These are phyloP conservation scores for Pandemis heparana DNA, from an alignment of 2,888 invertebrate species.

Conservation along the genomic window DNA sequence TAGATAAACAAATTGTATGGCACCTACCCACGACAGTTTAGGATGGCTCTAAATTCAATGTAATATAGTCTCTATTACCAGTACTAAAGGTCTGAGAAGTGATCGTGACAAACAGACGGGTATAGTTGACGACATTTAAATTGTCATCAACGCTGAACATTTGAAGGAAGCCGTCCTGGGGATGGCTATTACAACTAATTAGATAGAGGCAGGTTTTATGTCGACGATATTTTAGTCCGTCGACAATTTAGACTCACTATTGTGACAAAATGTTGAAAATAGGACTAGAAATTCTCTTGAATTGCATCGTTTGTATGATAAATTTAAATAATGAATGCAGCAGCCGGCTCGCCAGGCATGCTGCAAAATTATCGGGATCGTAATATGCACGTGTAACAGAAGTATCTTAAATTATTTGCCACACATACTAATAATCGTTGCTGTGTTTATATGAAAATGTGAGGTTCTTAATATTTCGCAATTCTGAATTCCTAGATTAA, in stretches of 20 bases:
- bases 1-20: slow-evolving; percentile 26
- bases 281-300: not conserved
- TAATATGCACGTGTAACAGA: too few relatives aligned
- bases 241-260: slow-evolving; percentile 5
- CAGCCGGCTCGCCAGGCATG: too few relatives aligned
- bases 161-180: slow-evolving; percentile 18
- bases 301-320: not conserved
- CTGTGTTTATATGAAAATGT: too few relatives aligned
- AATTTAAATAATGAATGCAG: too few relatives aligned
- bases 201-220: slow-evolving; percentile 25
- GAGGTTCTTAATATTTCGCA: too few relatives aligned
- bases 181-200: slow-evolving; percentile 39
- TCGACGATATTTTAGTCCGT: slow-evolving; percentile 18
- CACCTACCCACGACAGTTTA: not conserved
- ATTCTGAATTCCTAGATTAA: too few relatives aligned
- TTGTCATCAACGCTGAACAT: slow-evolving; percentile 32
- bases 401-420: too few relatives aligned
- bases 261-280: slow-evolving; percentile 1
- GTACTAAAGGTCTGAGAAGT: slow-evolving; percentile 1
- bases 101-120: not conserved
- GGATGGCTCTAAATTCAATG: not conserved
- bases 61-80: slow-evolving; percentile 13
- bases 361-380: too few relatives aligned
- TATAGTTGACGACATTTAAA: slow-evolving; percentile 39
- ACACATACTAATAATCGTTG: too few relatives aligned